These are phyloP conservation scores for Macquaria ambigua DNA, from an alignment of 2,113 vertebrate species.

Conservation along the genomic window DNA sequence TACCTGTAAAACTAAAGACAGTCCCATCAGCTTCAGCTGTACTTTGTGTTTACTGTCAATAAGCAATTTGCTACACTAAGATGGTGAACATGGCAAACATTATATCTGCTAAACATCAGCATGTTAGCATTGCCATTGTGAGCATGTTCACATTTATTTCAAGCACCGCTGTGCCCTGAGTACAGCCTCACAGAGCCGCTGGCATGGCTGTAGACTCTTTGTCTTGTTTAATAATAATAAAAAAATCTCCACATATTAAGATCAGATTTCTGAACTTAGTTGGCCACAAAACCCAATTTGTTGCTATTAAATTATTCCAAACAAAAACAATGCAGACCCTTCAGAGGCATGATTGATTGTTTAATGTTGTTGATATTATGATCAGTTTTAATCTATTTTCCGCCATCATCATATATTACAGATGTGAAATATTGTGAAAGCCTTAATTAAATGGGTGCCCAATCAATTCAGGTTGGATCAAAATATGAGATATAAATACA, in stretches of 20 bases:
- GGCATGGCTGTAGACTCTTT: neutral
- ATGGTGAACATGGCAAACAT: neutral
- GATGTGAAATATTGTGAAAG: neutral
- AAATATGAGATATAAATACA: slow-evolving; percentile 31
- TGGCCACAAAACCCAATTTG: neutral
- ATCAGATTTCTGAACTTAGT: neutral
- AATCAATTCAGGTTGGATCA: slow-evolving; percentile 25
- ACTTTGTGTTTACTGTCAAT: neutral
- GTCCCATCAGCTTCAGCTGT: neutral
- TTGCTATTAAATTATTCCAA: neutral
- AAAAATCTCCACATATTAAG: neutral
- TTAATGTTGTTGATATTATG: neutral
- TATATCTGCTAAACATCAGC: neutral
- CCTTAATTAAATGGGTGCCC: slow-evolving; percentile 8
- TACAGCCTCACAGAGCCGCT: neutral
- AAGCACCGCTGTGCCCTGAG: neutral
- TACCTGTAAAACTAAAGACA: neutral
- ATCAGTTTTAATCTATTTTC: neutral
- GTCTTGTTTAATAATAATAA: neutral
- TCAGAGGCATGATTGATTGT: neutral
- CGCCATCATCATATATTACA: neutral
- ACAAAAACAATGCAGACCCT: neutral
- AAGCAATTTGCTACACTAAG: no score
- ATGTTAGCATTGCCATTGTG: neutral
- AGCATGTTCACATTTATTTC: neutral